These are phyloP conservation scores for Promerops cafer DNA, from an alignment of 2,113 vertebrate genomes.

Conservation along the genomic window DNA sequence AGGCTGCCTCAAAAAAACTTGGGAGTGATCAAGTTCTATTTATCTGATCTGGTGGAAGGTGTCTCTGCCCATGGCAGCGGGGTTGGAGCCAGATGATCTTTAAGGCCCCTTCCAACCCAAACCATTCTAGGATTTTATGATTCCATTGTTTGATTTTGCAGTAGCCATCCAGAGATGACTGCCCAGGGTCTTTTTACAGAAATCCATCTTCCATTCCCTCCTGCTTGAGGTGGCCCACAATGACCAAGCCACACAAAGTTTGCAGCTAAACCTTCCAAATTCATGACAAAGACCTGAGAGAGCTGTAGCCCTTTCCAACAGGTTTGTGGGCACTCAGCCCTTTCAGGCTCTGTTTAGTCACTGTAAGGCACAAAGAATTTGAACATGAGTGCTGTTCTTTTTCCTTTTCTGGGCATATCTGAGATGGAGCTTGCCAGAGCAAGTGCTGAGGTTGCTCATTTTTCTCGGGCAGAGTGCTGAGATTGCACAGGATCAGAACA, in stretches of 20 bases:
- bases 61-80: fast-evolving
- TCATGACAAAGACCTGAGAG: neutral
- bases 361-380: neutral
- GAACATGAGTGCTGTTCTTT: neutral
- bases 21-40: neutral
- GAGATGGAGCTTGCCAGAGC: conserved; percentile 43
- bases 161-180: neutral
- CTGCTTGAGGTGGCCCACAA: neutral
- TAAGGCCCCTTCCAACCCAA: neutral
- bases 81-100: neutral
- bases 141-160: neutral
- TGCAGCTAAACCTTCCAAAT: neutral
- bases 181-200: neutral
- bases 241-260: neutral
- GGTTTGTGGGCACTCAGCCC: neutral
- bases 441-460: conserved; percentile 39
- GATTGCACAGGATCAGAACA: neutral
- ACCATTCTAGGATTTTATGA: neutral
- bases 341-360: conserved; percentile 18
- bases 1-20: neutral
- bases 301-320: neutral
- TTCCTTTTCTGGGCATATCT: conserved; percentile 64
- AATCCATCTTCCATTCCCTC: neutral
- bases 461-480: conserved; percentile 35
- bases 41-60: neutral